A percentile compares a stretch with the other conserved stretches of the same genome.
These are phyloP conservation scores for Chalcis sispes DNA, from an alignment of 2,888 invertebrate genomes.

Conservation along the genomic window DNA sequence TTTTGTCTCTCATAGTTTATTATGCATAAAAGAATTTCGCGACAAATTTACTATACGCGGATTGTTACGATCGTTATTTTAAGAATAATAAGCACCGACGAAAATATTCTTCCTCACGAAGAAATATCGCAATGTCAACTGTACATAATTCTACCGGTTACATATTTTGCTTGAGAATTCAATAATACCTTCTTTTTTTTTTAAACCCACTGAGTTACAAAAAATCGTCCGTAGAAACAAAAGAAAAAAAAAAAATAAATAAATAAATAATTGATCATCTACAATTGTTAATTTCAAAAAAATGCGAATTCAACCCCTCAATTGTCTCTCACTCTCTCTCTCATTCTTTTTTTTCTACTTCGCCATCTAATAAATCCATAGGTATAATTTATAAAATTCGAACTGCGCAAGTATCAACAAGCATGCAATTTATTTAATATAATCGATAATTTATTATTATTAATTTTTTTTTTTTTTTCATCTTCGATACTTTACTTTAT, in stretches of 20 bases:
- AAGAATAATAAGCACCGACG: too few species aligned
- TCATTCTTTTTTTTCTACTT: slow-evolving; percentile 8
- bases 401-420: slow-evolving; percentile 54
- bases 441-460: slow-evolving; percentile 37
- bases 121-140: slow-evolving; percentile 19
- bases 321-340: slow-evolving; percentile 17
- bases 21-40: background rate
- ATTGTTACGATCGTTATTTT: too few species aligned
- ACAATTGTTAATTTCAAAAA: background rate
- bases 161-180: slow-evolving; percentile 31
- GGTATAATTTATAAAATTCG: slow-evolving; percentile 52
- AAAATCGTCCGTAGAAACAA: slow-evolving; percentile 13
- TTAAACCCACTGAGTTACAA: slow-evolving; percentile 16
- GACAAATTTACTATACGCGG: background rate
- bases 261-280: slow-evolving; percentile 19
- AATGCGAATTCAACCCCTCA: slow-evolving; percentile 37
- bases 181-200: background rate
- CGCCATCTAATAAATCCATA: slow-evolving; percentile 32
- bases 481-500: too few species aligned
- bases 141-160: slow-evolving; percentile 29
- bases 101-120: slow-evolving; percentile 44
- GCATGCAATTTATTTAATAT: slow-evolving; percentile 51
- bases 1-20: slow-evolving; percentile 12
- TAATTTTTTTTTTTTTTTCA: slow-evolving; percentile 6
- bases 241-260: too few species aligned